These are phyloP conservation scores for Nymphalis io DNA, from an alignment of 1,140 invertebrate genomes.

Conservation along the genomic window DNA sequence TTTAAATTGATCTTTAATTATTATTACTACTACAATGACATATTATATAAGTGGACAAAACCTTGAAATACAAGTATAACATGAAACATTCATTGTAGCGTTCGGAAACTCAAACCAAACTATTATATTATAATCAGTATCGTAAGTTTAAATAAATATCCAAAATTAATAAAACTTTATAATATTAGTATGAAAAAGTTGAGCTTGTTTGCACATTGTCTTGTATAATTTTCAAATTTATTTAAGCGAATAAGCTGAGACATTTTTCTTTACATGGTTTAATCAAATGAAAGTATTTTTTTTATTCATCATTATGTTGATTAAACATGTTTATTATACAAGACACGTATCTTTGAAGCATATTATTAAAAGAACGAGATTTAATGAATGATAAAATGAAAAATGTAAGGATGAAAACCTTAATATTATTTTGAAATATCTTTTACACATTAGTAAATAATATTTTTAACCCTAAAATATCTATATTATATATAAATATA, in stretches of 20 bases:
- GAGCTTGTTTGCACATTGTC: neutral
- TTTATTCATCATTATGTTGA: conserved; percentile 2
- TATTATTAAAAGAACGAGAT: neutral
- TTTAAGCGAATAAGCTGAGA: conserved; percentile 5
- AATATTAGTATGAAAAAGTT: neutral
- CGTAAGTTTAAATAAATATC: no score
- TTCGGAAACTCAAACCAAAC: no score
- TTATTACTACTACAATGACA: no score
- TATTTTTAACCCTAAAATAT: no score
- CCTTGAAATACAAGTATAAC: no score
- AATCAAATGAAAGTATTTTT: conserved; percentile 13
- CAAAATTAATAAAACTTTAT: neutral
- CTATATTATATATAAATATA: no score
- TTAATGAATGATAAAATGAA: conserved; percentile 1
- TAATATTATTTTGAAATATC: neutral
- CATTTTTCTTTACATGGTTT: conserved; percentile 6
- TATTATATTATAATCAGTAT: no score
- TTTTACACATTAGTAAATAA: neutral
- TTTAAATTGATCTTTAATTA: no score
- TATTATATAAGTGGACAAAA: no score
- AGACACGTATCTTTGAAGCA: neutral
- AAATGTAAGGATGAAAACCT: neutral
- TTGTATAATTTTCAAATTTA: neutral
- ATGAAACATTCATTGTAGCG: no score
- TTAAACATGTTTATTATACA: conserved; percentile 8